These are phyloP conservation scores for Sialia sialis DNA, from an alignment of 2,113 vertebrate species.

Conservation along the genomic window DNA sequence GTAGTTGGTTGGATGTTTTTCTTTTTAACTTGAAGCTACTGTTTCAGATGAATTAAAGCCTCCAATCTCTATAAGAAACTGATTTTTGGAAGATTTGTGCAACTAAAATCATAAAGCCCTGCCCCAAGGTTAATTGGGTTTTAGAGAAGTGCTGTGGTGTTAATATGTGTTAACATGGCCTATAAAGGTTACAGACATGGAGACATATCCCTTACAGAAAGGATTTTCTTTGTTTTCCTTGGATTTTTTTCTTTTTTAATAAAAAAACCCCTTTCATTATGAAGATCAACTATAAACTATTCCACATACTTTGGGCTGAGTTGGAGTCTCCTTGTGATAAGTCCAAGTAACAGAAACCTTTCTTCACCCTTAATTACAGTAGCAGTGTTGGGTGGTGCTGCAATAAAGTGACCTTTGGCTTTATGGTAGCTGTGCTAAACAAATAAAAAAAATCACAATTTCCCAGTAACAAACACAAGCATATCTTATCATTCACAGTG, in stretches of 20 bases:
- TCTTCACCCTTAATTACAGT: conserved; percentile 19
- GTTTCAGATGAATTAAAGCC: not conserved
- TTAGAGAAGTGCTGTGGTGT: not conserved
- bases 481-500: conserved; percentile 15
- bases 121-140: not conserved
- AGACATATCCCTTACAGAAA: not conserved
- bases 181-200: not conserved
- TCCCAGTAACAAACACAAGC: conserved; percentile 34
- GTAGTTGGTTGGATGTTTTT: not conserved
- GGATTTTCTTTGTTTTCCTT: not conserved
- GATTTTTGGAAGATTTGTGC: not conserved
- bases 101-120: not conserved
- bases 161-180: not conserved
- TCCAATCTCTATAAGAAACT: not conserved
- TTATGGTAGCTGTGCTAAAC: not conserved
- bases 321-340: not conserved
- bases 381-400: not conserved
- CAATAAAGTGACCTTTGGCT: conserved; percentile 29
- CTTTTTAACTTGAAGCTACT: not conserved
- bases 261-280: not conserved
- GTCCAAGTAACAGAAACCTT: conserved; percentile 6
- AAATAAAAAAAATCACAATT: conserved; percentile 35
- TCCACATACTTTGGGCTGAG: not conserved
- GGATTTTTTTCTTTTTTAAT: not conserved
- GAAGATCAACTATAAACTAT: not conserved